phyloP scores from a whole-genome alignment of 2,113 vertebrate genomes.

The Thamnaconus septentrionalis region DNA sequence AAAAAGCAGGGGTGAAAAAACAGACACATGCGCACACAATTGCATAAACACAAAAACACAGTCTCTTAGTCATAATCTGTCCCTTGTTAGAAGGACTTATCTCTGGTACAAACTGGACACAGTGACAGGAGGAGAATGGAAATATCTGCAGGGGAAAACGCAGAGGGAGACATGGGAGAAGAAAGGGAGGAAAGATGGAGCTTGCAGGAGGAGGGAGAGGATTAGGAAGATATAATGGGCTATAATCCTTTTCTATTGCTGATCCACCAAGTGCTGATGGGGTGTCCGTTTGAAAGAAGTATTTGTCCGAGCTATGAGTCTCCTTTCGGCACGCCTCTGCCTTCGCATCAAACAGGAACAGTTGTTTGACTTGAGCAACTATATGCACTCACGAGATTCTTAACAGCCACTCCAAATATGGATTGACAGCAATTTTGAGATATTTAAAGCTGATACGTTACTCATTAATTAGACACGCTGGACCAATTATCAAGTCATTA shows the following conservation, averaged over 20 bases:
- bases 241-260: conserved; percentile 41
- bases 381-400: background rate
- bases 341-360: no score
- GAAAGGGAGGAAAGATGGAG: background rate
- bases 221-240: conserved; percentile 50
- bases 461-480: no score
- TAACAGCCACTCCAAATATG: background rate
- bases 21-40: no score
- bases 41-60: no score
- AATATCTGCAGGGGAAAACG: background rate
- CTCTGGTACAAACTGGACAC: background rate
- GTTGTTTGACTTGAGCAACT: background rate
- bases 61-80: no score
- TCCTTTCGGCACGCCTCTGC: background rate
- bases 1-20: no score
- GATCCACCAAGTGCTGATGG: conserved; percentile 21
- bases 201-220: conserved; percentile 20
- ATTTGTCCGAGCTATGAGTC: conserved; percentile 6
- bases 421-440: background rate
- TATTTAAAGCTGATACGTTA: background rate
- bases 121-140: background rate
- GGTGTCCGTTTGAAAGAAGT: conserved; percentile 15
- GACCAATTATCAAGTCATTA: no score
- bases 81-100: no score
- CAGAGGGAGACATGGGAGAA: conserved; percentile 10